phyloP scores from a whole-genome alignment of 2,888 invertebrate genomes.

The Perizoma flavofasciatum region DNA sequence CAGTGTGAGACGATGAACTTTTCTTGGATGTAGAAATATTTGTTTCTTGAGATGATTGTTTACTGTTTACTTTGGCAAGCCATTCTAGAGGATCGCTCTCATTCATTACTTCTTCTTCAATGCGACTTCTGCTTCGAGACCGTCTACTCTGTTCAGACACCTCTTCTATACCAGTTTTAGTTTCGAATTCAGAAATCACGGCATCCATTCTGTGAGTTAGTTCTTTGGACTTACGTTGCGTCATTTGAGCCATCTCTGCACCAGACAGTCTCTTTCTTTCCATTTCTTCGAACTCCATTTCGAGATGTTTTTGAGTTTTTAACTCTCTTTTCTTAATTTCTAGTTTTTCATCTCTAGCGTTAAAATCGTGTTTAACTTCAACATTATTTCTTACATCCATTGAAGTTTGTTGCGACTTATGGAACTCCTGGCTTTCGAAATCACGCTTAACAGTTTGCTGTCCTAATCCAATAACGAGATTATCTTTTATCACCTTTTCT shows the following conservation, averaged over 20 bases:
- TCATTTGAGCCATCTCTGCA: slow-evolving; percentile 68
- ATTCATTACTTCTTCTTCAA: slow-evolving; percentile 57
- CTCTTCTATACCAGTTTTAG: slow-evolving; percentile 58
- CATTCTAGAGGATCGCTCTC: slow-evolving; percentile 62
- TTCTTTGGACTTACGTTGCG: slow-evolving; percentile 65
- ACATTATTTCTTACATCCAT: slow-evolving; percentile 9
- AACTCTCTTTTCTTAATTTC: slow-evolving; percentile 18
- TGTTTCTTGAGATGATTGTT: slow-evolving; percentile 42
- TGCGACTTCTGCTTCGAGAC: slow-evolving; percentile 60
- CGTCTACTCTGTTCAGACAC: slow-evolving; percentile 45
- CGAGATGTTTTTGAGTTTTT: slow-evolving; percentile 21
- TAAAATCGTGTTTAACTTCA: slow-evolving; percentile 15
- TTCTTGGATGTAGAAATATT: slow-evolving; percentile 38
- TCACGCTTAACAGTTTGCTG: slow-evolving; percentile 30
- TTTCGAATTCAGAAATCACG: slow-evolving; percentile 71
- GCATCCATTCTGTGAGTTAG: slow-evolving; percentile 68
- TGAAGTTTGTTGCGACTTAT: slow-evolving; percentile 9
- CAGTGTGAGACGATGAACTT: slow-evolving; percentile 39
- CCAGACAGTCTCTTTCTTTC: slow-evolving; percentile 52
- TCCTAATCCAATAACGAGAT: slow-evolving; percentile 35
- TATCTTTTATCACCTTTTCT: slow-evolving; percentile 36
- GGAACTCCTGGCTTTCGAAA: slow-evolving; percentile 26
- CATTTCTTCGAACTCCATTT: slow-evolving; percentile 29
- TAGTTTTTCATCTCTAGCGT: slow-evolving; percentile 13
- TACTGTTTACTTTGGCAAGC: slow-evolving; percentile 54